Base-by-base conservation (phyloP, 2,113 vertebrate genomes). In the Microtus montanus region DNA sequence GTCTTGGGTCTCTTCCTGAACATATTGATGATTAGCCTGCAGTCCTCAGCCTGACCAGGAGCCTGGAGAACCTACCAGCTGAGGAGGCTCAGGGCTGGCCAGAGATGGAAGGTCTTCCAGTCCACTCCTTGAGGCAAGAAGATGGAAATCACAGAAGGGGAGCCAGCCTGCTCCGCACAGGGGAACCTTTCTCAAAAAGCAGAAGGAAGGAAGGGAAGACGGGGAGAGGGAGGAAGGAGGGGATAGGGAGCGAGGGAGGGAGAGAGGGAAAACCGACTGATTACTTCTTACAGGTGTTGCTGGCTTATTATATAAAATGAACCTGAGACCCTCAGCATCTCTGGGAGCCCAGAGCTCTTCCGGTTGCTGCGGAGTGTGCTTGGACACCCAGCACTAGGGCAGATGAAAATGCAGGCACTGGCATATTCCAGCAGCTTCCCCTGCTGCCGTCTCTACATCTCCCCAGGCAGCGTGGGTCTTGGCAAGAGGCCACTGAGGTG, bases 261-360 rank as follows among this genome's bases (percentile, higher is more conserved):
- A 35, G 8, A 22, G 44, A 30, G 5, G 24, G 26, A 15, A 79
- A 4, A 19, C 9, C 13, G 33, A 84, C 22, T 9, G n/a, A 44
- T 9, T 13, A 3, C 28, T 30, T 19, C 58, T 74, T 11, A 2
- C 30, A 19, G 71, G 38, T 70, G 6, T 58, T 63, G 4, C 49
- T 22, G 82, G 14, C 78, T 75, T 68, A 33, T 5, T 78, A 35
- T 61, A 73, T 75, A 24, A 70, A 75, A 64, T 38, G 35, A 38
- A 15, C 33, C 33, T 19, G 41, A n/a, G 41, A 33, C n/a, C 22
- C 64, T 38, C 22, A 52, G n/a, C 12, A 3, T 15, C 30, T 2
- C 1, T 0, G 0, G 14, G 35, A 41, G 9, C 1, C 30, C 66
- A 2, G 17, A 5, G 24, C 49, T 49, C 14, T 28, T 15, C 1